Percentiles rank a stretch among this genome's conserved stretches.
phyloP scores from a whole-genome alignment of 2,888 invertebrate species.

The Melinaea marsaeus region DNA sequence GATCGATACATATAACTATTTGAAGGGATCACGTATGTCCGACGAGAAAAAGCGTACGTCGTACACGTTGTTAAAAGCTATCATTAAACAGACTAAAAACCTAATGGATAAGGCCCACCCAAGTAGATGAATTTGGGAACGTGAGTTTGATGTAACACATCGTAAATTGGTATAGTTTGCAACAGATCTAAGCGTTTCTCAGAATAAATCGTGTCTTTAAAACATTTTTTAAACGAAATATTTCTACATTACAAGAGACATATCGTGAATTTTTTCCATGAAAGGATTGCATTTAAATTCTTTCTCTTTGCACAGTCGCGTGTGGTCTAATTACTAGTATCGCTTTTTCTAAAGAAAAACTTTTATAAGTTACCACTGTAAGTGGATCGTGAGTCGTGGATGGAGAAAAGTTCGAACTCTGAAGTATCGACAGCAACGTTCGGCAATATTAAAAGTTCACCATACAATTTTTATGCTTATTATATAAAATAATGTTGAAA shows the following conservation, averaged over 20 bases:
- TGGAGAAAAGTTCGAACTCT: conserved; percentile 45
- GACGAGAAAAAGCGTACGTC: conserved; percentile 56
- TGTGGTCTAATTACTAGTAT: conserved; percentile 71
- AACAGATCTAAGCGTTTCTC: conserved; percentile 53
- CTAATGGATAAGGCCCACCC: conserved; percentile 71
- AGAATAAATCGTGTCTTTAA: conserved; percentile 66
- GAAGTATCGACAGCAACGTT: conserved; percentile 54
- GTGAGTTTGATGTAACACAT: conserved; percentile 67
- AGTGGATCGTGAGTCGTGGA: conserved; percentile 37
- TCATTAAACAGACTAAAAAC: conserved; percentile 68
- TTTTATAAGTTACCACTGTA: conserved; percentile 42
- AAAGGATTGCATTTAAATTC: conserved; percentile 71
- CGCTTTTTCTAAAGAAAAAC: conserved; percentile 43
- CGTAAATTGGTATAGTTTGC: conserved; percentile 61
- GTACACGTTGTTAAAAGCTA: conserved; percentile 54
- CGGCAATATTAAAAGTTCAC: conserved; percentile 31
- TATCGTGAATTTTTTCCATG: conserved; percentile 69
- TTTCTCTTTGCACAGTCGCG: conserved; percentile 68
- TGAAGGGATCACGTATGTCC: conserved; percentile 4
- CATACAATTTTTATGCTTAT: too few species aligned
- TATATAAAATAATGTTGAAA: too few species aligned
- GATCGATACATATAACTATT: conserved; percentile 3
- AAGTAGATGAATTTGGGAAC: conserved; percentile 64
- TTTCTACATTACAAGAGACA: conserved; percentile 62
- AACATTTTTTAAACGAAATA: conserved; percentile 65